Evolutionary conservation across 2,113 vertebrate species (phyloP).

Genomic region (Alexandromys fortis): DNA sequence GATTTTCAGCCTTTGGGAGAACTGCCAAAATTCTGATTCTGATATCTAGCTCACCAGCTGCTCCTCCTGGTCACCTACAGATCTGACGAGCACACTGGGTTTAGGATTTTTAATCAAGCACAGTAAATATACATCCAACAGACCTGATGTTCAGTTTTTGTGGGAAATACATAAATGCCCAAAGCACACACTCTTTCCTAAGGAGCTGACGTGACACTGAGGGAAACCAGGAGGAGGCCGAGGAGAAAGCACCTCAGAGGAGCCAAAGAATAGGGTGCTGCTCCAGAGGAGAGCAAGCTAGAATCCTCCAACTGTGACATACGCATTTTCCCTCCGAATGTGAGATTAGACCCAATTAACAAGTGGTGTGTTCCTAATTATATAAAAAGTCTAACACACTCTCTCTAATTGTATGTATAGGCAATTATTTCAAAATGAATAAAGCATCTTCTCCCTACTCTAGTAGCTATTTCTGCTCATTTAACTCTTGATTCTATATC

Average conservation of each 20-base stretch:
- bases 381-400: slow-evolving; percentile 9
- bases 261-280: not conserved
- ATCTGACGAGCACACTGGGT: slow-evolving; percentile 2
- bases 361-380: not conserved
- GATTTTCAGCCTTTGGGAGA: not conserved
- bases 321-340: not conserved
- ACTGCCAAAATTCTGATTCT: not conserved
- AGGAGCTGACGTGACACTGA: not conserved
- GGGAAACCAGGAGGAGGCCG: not conserved
- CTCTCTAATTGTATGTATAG: not conserved
- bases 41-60: not conserved
- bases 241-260: not conserved
- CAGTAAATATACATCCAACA: not conserved
- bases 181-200: not conserved
- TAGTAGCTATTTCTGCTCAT: not conserved
- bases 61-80: not conserved
- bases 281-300: not conserved
- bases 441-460: not conserved
- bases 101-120: not conserved
- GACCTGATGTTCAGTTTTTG: not conserved
- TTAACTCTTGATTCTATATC: slow-evolving; percentile 16
- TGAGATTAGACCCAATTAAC: slow-evolving; percentile 10
- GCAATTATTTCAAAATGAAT: slow-evolving; percentile 43
- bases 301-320: not conserved
- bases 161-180: slow-evolving; percentile 18